Base-by-base conservation (phyloP, 1,140 invertebrate species). In the Drosophila azteca region DNA sequence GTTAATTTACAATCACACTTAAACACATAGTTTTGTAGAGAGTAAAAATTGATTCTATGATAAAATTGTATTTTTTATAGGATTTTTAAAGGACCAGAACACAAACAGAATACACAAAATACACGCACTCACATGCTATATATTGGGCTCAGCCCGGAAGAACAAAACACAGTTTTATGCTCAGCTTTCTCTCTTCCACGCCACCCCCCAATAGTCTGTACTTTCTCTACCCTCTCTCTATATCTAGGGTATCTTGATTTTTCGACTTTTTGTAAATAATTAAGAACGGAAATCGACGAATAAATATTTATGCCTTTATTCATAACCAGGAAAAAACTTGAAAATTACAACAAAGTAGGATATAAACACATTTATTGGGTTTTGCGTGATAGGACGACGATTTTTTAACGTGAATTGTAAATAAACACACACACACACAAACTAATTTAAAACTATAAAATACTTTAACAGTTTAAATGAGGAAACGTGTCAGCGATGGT, bases 21-120 rank as follows among this genome's bases (percentile, higher is more conserved):
- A 20, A 0, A 20, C 17, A 5, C 9, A 5, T 39, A 45, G 57
- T 80, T 82, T 63, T 50, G 54, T 84, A 85, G 77, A 52, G 53
- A 73, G 55, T 85, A 81, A 62, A 39, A 51, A 55, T 61, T 51
- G 9, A 69, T 66, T 45, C 57, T 49, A 68, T 41, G 69, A 57
- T n/a, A 72, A 89, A 78, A 84, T 89, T 72, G 78, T 89, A 89
- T 89, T 87, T 85, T 84, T 82, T 79, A 80, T 87, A 85, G 63
- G 49, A 78, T 87, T 87, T 87, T 78, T 35, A 71, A 60, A 74
- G 62, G 49, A 60, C 50, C 48, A 75, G 52, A 44, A 64, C 43
- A 76, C 48, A 67, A 41, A 64, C 49, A 29, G 6, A 29, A 11
- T 22, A 46, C 44, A 26, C 13, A 53, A 6, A 39, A 8, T 45